Evolutionary conservation across 2,113 vertebrate genomes (phyloP), one percentile per base, ranked within the genome.

Genomic region (Tyrannus savana): DNA sequence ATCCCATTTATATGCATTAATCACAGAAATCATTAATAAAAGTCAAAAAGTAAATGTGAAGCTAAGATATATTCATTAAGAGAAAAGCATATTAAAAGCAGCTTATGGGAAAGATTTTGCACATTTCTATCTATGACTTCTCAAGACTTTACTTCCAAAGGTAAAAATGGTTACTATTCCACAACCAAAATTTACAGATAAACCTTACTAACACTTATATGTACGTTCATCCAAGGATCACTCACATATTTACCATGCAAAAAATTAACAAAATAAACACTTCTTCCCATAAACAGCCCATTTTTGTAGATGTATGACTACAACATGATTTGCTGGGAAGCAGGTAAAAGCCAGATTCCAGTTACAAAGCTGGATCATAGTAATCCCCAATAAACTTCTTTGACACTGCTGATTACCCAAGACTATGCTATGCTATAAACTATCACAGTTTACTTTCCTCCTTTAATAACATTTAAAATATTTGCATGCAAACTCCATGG

Each of bases 291-390:
- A 74, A 87, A 67, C 0, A 8, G 27, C 4, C 39, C 30, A 6
- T 14, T 62, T 58, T 47, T 53, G 30, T 22, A 33, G 0, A 0
- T 12, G 5, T n/a, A 41, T 13, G 12, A 24, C 14, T 46, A 12
- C 8, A 55, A 7, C 13, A 18, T 3, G 3, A 31, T n/a, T 58
- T 68, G 55, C 4, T 16, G 3, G 21, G 35, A 13, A 60, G n/a
- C 31, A 73, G 28, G 14, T 41, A 39, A 72, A 66, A 72, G 19
- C 13, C 53, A 76, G 16, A 35, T 84, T 75, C 75, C 69, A 53
- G 17, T 73, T 37, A 28, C 30, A 81, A 84, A 79, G 10, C 15
- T 69, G 19, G 19, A 68, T 56, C 31, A 52, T 55, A 39, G 6
- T 46, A 76, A 88, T n/a, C 30, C 19, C 19, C 6, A 66, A 6